phyloP scores from a whole-genome alignment of 2,797 vertebrate genomes.

The Hydrocynus forskahlii region DNA sequence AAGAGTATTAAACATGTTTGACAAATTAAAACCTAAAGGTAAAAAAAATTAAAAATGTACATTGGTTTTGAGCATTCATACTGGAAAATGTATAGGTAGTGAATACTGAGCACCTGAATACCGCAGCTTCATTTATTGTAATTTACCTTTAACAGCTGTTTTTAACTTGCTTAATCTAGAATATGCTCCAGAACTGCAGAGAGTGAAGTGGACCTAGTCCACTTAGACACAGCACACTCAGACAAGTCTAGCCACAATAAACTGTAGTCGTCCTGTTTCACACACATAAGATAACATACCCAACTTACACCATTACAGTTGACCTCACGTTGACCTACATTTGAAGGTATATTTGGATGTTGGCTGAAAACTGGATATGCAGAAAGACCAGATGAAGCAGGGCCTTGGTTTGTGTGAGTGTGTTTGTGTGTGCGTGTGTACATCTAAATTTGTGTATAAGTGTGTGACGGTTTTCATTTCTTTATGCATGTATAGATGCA shows the following conservation, averaged over 20 bases:
- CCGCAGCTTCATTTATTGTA: no score
- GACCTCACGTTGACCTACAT: not conserved
- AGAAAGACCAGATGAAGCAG: not conserved
- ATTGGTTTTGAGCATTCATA: no score
- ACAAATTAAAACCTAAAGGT: no score
- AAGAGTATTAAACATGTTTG: no score
- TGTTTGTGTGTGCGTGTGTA: not conserved
- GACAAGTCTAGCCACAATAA: slow-evolving; percentile 10
- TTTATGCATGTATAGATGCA: slow-evolving; percentile 39
- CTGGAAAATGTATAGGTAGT: no score
- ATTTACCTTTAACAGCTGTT: not conserved
- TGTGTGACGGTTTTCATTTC: slow-evolving; percentile 4
- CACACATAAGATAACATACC: slow-evolving; percentile 20
- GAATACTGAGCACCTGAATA: not conserved
- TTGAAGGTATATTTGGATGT: not conserved
- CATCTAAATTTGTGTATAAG: not conserved
- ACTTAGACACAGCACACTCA: slow-evolving; percentile 15
- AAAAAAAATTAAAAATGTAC: no score
- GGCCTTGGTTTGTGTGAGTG: slow-evolving; percentile 5
- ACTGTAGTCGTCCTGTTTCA: slow-evolving; percentile 27
- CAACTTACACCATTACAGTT: not conserved
- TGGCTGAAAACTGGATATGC: not conserved
- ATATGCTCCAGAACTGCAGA: not conserved
- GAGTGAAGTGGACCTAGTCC: not conserved
- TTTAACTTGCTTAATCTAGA: not conserved